phyloP scores from a whole-genome alignment of 2,888 invertebrate species.

The Euphydryas editha region DNA sequence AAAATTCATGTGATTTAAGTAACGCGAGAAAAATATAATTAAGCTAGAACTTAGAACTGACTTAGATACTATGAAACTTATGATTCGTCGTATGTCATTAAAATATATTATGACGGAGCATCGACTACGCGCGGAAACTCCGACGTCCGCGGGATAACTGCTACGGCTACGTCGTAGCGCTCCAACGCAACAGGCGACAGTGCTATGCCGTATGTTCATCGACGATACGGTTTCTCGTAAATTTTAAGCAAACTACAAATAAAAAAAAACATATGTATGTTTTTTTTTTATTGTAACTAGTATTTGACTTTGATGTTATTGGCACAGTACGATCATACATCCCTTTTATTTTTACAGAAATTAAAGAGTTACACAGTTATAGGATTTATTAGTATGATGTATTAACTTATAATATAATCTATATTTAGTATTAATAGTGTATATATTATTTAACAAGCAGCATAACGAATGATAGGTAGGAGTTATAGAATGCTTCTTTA shows the following conservation, averaged over 20 bases:
- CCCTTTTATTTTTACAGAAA: too few relatives aligned
- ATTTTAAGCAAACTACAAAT: not conserved
- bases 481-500: not conserved
- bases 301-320: too few relatives aligned
- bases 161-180: conserved; percentile 62
- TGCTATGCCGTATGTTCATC: conserved; percentile 25
- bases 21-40: conserved; percentile 17
- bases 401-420: too few relatives aligned
- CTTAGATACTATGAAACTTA: conserved; percentile 20
- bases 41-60: conserved; percentile 15
- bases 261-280: too few relatives aligned
- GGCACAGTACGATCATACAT: too few relatives aligned
- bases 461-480: too few relatives aligned
- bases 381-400: too few relatives aligned
- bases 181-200: conserved; percentile 72
- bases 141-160: conserved; percentile 72
- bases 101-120: conserved; percentile 45
- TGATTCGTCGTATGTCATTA: conserved; percentile 27
- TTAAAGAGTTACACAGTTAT: too few relatives aligned
- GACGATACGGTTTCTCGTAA: conserved; percentile 23
- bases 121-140: conserved; percentile 68
- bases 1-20: conserved; percentile 22
- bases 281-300: too few relatives aligned
- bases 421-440: too few relatives aligned
- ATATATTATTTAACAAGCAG: not conserved